Evolutionary conservation across 2,888 invertebrate species (phyloP), one percentile per base, ranked within the genome.

Genomic region (Slavum lentiscoides): DNA sequence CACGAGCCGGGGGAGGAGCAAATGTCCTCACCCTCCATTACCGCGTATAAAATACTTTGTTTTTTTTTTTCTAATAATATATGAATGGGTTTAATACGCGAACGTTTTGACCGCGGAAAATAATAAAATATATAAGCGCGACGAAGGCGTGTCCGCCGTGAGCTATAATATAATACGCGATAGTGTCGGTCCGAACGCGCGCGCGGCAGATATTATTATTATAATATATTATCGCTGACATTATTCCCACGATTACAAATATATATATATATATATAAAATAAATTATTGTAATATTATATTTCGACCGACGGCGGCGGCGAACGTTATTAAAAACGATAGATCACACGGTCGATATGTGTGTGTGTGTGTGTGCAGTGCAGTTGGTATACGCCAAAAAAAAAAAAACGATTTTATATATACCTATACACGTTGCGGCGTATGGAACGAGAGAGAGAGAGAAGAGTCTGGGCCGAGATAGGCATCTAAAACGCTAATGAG

Each of bases 281-380:
- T 30, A 30, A 30, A 43, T 62, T 77, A 66, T 66, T 66, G 58
- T 75, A 75, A 75, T 59, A 62, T 30, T 30, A 69, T 69, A 62
- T 70, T 77, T 80, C 69, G 62, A 62, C 77, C 69, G 74, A 66
- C 61, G 76, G 74, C 74, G 76, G 74, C 74, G 61, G 68, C 59
- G n/a, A 55, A 61, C 37, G 62, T 77, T 77, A 77, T 77, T 77
- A 77, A 77, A 77, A 77, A 68, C 70, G 77, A 77, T 77, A 77
- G 77, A 77, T 77, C 77, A 77, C 77, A 62, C 77, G 77, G 77
- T 61, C 77, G 77, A 77, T 77, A 77, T 61, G n/a, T n/a, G n/a
- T n/a, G n/a, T 43, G 43, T 43, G 39, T 37, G n/a, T 13, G 30
- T 64, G 53, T 9, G 53, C n/a, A n/a, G n/a, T 11, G 74, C 37